Percentiles rank a stretch among this genome's conserved stretches.
Conservation (phyloP, 2,113 vertebrate genomes). For the Carassius carassius region DNA sequence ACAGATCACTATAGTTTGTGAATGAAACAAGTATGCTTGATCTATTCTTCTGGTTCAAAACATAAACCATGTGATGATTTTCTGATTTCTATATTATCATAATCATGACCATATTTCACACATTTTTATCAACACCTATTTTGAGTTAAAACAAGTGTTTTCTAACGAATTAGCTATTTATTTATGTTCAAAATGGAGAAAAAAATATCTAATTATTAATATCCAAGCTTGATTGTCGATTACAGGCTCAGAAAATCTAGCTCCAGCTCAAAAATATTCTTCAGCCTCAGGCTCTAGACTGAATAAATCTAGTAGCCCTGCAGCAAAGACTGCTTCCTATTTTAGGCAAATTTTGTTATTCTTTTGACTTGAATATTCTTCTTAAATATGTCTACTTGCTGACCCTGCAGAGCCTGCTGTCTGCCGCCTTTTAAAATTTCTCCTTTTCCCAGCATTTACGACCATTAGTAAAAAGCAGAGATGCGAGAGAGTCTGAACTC, state of each 20-base stretch:
- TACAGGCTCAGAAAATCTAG: not conserved
- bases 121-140: not conserved
- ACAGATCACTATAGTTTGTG: too few species aligned
- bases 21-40: too few species aligned
- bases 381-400: slow-evolving; percentile 26
- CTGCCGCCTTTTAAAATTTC: slow-evolving; percentile 29
- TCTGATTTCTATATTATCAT: not conserved
- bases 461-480: slow-evolving; percentile 42
- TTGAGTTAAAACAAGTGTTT: not conserved
- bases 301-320: not conserved
- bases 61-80: too few species aligned
- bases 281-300: slow-evolving; percentile 6
- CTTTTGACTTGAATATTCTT: not conserved
- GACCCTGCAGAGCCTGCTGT: slow-evolving; percentile 38
- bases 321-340: not conserved
- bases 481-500: slow-evolving; percentile 24
- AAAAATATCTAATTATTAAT: not conserved
- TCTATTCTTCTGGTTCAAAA: too few species aligned
- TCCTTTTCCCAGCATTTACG: slow-evolving; percentile 21
- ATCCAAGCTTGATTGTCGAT: not conserved
- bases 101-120: not conserved
- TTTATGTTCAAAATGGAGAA: not conserved
- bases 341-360: slow-evolving; percentile 20
- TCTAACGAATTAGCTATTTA: not conserved
- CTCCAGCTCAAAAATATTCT: not conserved